A percentile compares a stretch with the other conserved stretches of the same genome.
phyloP scores from a whole-genome alignment of 2,888 invertebrate species.

The Cactoblastis cactorum region DNA sequence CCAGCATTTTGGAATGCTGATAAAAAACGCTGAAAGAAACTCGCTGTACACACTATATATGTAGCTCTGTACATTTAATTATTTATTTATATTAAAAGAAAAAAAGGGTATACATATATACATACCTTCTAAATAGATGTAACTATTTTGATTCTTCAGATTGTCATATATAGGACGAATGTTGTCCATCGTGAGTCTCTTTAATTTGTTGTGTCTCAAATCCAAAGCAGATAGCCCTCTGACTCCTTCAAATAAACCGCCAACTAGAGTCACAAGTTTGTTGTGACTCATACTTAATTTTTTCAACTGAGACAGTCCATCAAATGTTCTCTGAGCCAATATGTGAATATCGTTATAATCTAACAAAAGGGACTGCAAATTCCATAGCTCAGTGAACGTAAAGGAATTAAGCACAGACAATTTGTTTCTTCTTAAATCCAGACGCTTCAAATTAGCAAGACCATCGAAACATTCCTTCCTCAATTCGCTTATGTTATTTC shows the following conservation, averaged over 20 bases:
- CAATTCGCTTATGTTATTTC: conserved; percentile 86
- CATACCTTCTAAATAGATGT: conserved; percentile 88
- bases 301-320: conserved; percentile 85
- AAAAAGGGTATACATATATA: conserved; percentile 12
- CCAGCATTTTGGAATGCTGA: too few species aligned
- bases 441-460: conserved; percentile 83
- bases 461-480: conserved; percentile 89
- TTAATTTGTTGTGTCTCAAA: conserved; percentile 86
- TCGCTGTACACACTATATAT: too few species aligned
- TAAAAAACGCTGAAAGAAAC: too few species aligned
- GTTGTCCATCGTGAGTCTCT: conserved; percentile 86
- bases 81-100: neutral
- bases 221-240: conserved; percentile 86
- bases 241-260: conserved; percentile 85
- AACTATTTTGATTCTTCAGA: conserved; percentile 85
- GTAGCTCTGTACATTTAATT: too few species aligned
- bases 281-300: conserved; percentile 87
- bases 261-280: conserved; percentile 83
- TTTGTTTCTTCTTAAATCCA: conserved; percentile 87
- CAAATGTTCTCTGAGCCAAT: conserved; percentile 87
- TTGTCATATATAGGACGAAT: conserved; percentile 87
- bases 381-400: conserved; percentile 88
- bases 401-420: conserved; percentile 87
- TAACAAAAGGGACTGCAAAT: conserved; percentile 83
- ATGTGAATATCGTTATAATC: conserved; percentile 85